Evolutionary conservation across 2,797 vertebrate genomes (phyloP), one percentile per base, ranked within the genome.

Genomic region (Selene dorsalis): DNA sequence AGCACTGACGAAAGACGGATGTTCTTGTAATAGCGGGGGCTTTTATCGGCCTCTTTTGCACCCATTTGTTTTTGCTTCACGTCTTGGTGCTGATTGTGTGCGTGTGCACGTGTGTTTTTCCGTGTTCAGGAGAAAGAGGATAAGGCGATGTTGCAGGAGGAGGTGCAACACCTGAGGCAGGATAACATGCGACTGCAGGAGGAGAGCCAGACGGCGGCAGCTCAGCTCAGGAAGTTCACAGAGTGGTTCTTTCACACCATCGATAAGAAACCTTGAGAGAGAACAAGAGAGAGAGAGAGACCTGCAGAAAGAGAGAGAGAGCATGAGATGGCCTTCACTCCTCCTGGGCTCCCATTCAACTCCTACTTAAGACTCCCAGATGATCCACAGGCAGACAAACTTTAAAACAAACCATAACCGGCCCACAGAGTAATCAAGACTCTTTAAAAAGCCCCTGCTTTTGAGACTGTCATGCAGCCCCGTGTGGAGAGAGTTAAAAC

Each of bases 111-210:
- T 66, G 32, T 76, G 45, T 68, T 60, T 65, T 2, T 56, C 17
- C 80, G 61, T 38, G 17, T 50, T 52, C 91, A 99, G 98, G 98
- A 99, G 93, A 99, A 99, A 89, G 97, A 98, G 91, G 97, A 99
- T 91, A 99, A 99, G 92, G 97, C 96, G 0, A 96, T 97, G 82
- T 93, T 99, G 52, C 97, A 99, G 86, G 98, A 96, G 38, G 97
- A 99, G 87, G 97, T 99, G 20, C 96, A 97, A 68, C 97, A 99
- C 89, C 95, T 99, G 92, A 94, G 98, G n/a, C 96, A 97, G 88
- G 97, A 99, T 92, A 99, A 99, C 94, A 95, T 97, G 95, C 93
- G 98, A 6, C 96, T 99, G 84, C 98, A 99, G 92, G 97, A 98
- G 87, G 98, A 98, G 89, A 98, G 97, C 52, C 97, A 97, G 90